Evolutionary conservation across 2,888 invertebrate genomes (phyloP).

Genomic region (Linnaemya vulpina): DNA sequence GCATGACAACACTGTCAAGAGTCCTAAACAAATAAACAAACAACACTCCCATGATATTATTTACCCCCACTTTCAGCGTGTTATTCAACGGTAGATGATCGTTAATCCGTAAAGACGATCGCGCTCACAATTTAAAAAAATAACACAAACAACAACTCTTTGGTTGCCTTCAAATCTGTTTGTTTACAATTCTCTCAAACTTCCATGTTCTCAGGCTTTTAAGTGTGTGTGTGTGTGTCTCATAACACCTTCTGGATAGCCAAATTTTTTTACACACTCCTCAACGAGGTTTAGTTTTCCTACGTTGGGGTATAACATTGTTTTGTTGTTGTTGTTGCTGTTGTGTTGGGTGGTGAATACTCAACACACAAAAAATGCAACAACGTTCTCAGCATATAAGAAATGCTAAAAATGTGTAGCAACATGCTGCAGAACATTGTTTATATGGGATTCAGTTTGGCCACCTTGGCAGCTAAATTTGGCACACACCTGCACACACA

Average conservation of each 20-base stretch:
- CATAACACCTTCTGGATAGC: conserved; percentile 46
- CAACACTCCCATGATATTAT: neutral
- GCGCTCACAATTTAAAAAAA: neutral
- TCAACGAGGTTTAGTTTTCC: conserved; percentile 26
- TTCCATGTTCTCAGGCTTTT: conserved; percentile 6
- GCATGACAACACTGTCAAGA: conserved; percentile 14
- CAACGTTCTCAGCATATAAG: neutral
- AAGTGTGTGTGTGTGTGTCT: neutral
- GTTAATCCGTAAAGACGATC: conserved; percentile 25
- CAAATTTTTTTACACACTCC: conserved; percentile 11
- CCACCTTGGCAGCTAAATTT: neutral
- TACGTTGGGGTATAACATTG: conserved; percentile 28
- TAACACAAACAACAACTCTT: conserved; percentile 30
- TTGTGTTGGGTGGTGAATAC: conserved; percentile 16
- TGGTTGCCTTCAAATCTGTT: conserved; percentile 22
- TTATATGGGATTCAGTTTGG: neutral
- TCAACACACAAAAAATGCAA: neutral
- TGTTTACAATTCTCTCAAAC: conserved; percentile 48
- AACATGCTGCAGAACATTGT: conserved; percentile 41
- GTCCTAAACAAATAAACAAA: conserved; percentile 20
- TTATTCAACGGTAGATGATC: conserved; percentile 7
- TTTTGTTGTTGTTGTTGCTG: neutral
- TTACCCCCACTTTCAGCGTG: conserved; percentile 35
- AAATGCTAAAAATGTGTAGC: neutral
- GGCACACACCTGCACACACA: too few relatives aligned